Base-by-base conservation (phyloP, 2,888 invertebrate genomes). In the Epinotia bilunana region DNA sequence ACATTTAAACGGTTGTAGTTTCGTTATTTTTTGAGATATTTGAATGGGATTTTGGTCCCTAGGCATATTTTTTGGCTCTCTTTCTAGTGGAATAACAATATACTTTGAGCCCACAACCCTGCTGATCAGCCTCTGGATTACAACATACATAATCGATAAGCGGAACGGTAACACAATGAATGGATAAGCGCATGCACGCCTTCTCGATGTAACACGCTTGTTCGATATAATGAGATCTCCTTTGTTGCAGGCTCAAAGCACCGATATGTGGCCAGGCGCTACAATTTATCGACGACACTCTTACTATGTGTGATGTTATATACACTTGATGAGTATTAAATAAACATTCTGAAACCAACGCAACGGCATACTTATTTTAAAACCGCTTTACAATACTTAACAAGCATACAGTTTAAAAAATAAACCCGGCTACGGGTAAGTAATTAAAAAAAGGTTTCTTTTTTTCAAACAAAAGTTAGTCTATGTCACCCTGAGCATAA, bases 151-250 rank as follows among this genome's bases (percentile, higher is more conserved):
- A 28, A 28, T 39, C 28, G 53, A 18, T 28, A 20, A 11, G 57
- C 20, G 62, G 62, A 63, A 74, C 49, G 53, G 65, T 65, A 65
- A 73, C 60, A 60, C 62, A 57, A 65, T 74, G 74, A 71, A 64
- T 71, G 64, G 64, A 74, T 69, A 71, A 65, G 60, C 49, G 55
- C 55, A 72, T 75, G 67, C 71, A 70, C 71, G 71, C 74, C 74
- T 39, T 60, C 71, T 20, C 75, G n/a, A 62, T 72, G 67, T 72
- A 72, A 49, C 60, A 55, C 62, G 55, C 74, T 67, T 72, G 75
- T 72, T 72, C 67, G 57, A 28, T 71, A 72, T 75, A 75, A 75
- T 72, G 72, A 72, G 71, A 65, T 60, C 23, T 18, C 53, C 61
- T 72, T 62, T 72, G 72, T 72, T 46, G 53, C 4, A 11, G 33